These are phyloP conservation scores for Hyaena hyaena DNA, from an alignment of 2,113 vertebrate genomes.

Conservation along the genomic window DNA sequence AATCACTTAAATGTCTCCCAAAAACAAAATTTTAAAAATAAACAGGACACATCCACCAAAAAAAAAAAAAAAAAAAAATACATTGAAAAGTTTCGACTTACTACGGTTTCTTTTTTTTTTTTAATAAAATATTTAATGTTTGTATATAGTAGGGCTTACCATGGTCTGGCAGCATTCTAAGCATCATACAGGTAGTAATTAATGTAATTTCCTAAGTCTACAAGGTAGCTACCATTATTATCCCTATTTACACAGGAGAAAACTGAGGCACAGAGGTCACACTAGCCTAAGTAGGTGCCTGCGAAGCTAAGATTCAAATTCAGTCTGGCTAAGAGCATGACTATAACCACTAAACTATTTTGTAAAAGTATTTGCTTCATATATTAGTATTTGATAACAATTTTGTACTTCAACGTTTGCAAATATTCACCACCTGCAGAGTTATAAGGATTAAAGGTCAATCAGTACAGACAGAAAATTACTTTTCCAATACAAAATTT, in stretches of 20 bases:
- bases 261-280: not conserved
- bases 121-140: conserved; percentile 38
- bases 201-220: not conserved
- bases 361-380: not conserved
- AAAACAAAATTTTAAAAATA: conserved; percentile 29
- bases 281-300: not conserved
- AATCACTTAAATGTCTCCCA: not conserved
- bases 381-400: conserved; percentile 19
- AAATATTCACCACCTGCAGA: not conserved
- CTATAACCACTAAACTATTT: not conserved
- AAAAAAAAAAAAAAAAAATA: not conserved
- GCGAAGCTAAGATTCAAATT: not conserved
- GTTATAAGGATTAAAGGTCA: not conserved
- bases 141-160: not conserved
- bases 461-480: conserved; percentile 31
- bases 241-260: not conserved
- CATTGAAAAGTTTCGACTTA: not conserved
- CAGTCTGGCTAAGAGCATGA: not conserved
- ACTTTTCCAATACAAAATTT: conserved; percentile 27
- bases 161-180: not conserved
- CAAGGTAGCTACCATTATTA: not conserved
- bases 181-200: not conserved
- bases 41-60: not conserved
- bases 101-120: not conserved
- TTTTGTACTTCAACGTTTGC: not conserved